Conservation (phyloP, 2,797 vertebrate genomes). For the Siniperca undulata region DNA sequence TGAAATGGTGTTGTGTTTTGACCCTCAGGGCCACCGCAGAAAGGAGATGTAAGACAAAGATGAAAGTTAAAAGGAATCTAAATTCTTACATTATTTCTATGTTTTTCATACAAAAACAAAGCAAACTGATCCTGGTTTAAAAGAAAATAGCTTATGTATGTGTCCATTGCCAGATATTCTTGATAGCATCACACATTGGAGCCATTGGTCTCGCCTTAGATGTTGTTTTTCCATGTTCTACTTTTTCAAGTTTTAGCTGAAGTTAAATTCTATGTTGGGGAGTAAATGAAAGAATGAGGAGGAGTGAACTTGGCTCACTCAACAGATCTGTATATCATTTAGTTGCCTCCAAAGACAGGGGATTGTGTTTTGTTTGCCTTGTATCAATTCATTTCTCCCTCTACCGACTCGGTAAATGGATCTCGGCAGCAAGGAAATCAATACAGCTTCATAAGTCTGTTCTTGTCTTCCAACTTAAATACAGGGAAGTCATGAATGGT, state of each 20-base stretch:
- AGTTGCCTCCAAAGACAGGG: slow-evolving; percentile 48
- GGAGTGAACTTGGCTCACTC: slow-evolving; percentile 39
- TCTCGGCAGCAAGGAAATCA: slow-evolving; percentile 64
- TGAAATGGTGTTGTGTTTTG: too few relatives aligned
- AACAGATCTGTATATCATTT: slow-evolving; percentile 57
- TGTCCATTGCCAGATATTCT: not conserved
- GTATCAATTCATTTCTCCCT: slow-evolving; percentile 78
- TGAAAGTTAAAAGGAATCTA: not conserved
- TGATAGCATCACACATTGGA: not conserved
- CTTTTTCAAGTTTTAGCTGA: not conserved
- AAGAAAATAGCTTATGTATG: not conserved
- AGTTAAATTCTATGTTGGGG: not conserved
- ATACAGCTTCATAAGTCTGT: slow-evolving; percentile 56
- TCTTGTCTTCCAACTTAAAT: slow-evolving; percentile 52
- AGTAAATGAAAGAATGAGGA: slow-evolving; percentile 16
- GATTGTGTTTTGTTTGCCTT: slow-evolving; percentile 52
- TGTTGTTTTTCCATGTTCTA: not conserved
- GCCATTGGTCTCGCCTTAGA: not conserved
- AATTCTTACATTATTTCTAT: not conserved
- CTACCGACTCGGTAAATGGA: slow-evolving; percentile 72
- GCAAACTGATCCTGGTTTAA: not conserved
- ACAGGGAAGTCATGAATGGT: slow-evolving; percentile 10
- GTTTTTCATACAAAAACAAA: slow-evolving; percentile 2
- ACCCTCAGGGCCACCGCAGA: not conserved
- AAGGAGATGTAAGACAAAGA: not conserved